phyloP scores from a whole-genome alignment of 2,797 vertebrate genomes.

The Poliocrania exsul region DNA sequence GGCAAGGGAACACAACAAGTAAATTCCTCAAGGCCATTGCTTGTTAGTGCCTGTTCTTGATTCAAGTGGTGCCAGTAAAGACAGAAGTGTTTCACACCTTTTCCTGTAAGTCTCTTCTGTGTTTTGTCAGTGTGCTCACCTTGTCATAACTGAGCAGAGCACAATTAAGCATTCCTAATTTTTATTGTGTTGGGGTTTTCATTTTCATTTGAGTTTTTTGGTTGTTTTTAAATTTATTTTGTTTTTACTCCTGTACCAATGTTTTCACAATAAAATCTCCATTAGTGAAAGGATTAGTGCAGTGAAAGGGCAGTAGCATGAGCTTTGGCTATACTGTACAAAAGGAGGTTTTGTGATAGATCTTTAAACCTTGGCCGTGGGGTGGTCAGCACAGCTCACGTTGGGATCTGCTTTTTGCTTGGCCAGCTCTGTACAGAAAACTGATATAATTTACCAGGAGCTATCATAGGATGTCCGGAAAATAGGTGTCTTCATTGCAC shows the following conservation, averaged over 20 bases:
- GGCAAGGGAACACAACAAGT: constrained; percentile 61
- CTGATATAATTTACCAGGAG: neutral
- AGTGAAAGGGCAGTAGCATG: neutral
- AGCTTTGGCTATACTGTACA: neutral
- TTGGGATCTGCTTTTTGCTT: neutral
- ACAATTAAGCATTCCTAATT: neutral
- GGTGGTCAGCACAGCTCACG: neutral
- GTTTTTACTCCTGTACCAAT: neutral
- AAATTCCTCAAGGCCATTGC: constrained; percentile 70
- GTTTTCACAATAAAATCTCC: neutral
- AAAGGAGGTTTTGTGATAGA: neutral
- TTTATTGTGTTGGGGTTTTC: neutral
- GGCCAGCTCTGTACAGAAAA: neutral
- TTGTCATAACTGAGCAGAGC: neutral
- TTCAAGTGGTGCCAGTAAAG: constrained; percentile 75
- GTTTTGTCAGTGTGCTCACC: constrained; percentile 34
- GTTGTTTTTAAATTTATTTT: neutral
- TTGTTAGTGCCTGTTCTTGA: constrained; percentile 75
- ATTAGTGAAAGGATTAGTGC: neutral
- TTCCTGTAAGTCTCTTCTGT: constrained; percentile 67
- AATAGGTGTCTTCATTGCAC: neutral
- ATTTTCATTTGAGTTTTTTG: neutral
- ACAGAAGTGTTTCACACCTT: constrained; percentile 62
- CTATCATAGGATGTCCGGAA: neutral
- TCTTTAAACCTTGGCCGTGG: neutral